Evolutionary conservation across 2,888 invertebrate species (phyloP).

Genomic region (Lysandra bellargus): DNA sequence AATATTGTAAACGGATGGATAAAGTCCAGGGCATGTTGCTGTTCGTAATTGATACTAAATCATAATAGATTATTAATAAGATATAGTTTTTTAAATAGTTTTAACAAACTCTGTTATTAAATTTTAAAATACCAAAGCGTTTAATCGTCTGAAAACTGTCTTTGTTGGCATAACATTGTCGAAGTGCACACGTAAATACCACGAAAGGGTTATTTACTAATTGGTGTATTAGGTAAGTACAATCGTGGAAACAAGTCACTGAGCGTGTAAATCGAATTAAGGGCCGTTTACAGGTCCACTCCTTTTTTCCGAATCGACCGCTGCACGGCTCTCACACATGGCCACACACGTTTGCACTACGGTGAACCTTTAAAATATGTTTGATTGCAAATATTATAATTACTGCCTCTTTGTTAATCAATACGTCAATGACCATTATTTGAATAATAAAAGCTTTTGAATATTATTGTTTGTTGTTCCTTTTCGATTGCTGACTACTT

Average conservation of each 20-base stretch:
- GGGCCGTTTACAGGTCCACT: conserved; percentile 69
- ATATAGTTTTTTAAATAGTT: too few species aligned
- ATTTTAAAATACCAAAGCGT: conserved; percentile 46
- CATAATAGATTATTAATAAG: too few species aligned
- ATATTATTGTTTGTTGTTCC: background rate
- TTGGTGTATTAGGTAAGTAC: conserved; percentile 64
- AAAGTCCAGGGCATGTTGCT: too few species aligned
- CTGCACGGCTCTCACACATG: conserved; percentile 68
- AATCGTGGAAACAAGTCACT: conserved; percentile 71
- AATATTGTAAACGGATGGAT: too few species aligned
- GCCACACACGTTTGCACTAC: conserved; percentile 53
- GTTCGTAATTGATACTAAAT: too few species aligned
- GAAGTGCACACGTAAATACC: conserved; percentile 65
- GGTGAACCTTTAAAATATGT: conserved; percentile 38
- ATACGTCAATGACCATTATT: conserved; percentile 18
- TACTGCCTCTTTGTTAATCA: conserved; percentile 1
- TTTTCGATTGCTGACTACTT: conserved; percentile 22
- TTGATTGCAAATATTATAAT: conserved; percentile 32
- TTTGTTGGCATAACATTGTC: conserved; percentile 65
- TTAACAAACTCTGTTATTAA: background rate
- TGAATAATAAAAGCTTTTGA: background rate
- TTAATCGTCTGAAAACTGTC: conserved; percentile 55
- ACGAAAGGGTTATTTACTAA: conserved; percentile 73
- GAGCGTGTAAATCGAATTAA: conserved; percentile 76
- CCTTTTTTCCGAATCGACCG: conserved; percentile 54